These are phyloP conservation scores for Thamnophis elegans DNA, from an alignment of 2,797 vertebrate species.

Conservation along the genomic window DNA sequence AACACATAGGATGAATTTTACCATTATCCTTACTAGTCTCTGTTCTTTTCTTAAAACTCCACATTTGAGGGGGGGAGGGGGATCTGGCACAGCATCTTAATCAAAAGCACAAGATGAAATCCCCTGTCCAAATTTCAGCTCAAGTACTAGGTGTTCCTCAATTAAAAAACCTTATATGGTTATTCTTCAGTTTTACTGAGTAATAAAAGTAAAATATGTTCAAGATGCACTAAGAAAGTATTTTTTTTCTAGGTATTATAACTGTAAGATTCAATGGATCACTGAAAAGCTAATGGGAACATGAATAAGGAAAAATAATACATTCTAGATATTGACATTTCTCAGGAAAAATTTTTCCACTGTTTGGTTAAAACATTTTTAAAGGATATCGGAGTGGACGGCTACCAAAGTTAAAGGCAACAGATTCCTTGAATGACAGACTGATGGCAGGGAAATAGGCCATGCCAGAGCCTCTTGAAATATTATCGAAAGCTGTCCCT, in stretches of 20 bases:
- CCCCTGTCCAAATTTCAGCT: background rate
- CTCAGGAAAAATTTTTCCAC: background rate
- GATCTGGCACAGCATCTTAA: background rate
- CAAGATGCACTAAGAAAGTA: background rate
- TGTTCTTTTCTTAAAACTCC: background rate
- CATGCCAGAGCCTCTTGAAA: slow-evolving; percentile 87
- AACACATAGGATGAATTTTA: background rate
- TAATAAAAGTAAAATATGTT: background rate
- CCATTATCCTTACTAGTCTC: background rate
- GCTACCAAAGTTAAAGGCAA: slow-evolving; percentile 98
- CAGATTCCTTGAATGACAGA: slow-evolving; percentile 96
- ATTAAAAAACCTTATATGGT: background rate
- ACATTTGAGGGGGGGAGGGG: background rate
- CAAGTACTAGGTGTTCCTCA: background rate
- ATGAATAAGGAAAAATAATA: background rate
- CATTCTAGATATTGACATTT: background rate
- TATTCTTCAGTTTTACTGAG: background rate
- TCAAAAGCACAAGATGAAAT: background rate
- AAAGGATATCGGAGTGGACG: slow-evolving; percentile 96
- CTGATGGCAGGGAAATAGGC: slow-evolving; percentile 98
- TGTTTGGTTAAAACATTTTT: background rate
- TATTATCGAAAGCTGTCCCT: slow-evolving; percentile 88
- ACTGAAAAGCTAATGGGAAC: background rate
- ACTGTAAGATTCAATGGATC: background rate
- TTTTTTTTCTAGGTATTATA: background rate